These are phyloP conservation scores for Drosophila demipolita DNA, from an alignment of 2,888 invertebrate genomes.

Conservation along the genomic window DNA sequence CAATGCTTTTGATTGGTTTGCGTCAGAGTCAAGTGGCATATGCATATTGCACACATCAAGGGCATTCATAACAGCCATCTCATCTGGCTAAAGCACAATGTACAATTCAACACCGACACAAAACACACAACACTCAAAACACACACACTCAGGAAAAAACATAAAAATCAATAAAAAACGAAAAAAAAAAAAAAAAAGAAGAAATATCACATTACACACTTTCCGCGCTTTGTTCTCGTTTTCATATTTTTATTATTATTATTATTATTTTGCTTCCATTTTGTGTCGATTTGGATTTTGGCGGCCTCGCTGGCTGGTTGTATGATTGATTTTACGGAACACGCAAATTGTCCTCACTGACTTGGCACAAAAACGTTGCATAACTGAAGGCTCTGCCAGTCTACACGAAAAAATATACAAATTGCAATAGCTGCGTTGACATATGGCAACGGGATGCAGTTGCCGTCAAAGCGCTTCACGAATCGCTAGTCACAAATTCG, in stretches of 20 bases:
- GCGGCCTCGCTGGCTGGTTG: conserved; percentile 51
- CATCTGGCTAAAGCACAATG: conserved; percentile 40
- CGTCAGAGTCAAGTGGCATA: conserved; percentile 56
- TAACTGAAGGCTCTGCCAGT: conserved; percentile 54
- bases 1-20: conserved; percentile 38
- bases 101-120: conserved; percentile 23
- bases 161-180: conserved; percentile 71
- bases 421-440: conserved; percentile 63
- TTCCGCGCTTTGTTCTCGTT: conserved; percentile 54
- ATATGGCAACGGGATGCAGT: conserved; percentile 40
- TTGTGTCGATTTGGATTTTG: conserved; percentile 62
- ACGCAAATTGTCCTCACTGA: conserved; percentile 40
- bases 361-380: conserved; percentile 66
- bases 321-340: conserved; percentile 71
- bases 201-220: conserved; percentile 69
- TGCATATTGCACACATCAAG: conserved; percentile 73
- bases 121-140: not conserved
- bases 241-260: conserved; percentile 30
- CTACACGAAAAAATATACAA: conserved; percentile 27
- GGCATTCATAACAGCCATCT: conserved; percentile 45
- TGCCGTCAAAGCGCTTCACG: conserved; percentile 43
- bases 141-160: conserved; percentile 18
- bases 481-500: conserved; percentile 67
- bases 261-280: conserved; percentile 10
- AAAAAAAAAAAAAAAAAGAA: conserved; percentile 14